Conservation (phyloP, 2,113 vertebrate genomes). For the Hippocampus barbouri region DNA sequence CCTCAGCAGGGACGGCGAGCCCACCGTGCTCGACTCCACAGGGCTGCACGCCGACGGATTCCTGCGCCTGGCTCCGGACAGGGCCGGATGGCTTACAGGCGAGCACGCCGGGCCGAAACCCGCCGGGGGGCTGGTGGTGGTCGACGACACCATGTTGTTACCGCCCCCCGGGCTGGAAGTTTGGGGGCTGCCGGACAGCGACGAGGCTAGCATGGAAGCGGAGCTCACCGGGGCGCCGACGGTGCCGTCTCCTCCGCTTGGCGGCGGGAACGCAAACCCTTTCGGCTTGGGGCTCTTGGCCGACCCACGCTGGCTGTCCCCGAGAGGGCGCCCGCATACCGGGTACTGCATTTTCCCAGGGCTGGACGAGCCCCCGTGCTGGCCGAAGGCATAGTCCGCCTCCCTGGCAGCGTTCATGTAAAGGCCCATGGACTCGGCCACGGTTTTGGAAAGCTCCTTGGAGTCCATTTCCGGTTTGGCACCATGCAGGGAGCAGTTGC, state of each 20-base stretch:
- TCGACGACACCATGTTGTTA: constrained; percentile 87
- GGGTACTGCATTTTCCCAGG: constrained; percentile 83
- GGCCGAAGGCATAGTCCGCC: constrained; percentile 83
- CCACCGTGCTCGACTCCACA: constrained; percentile 81
- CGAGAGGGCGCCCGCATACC: constrained; percentile 76
- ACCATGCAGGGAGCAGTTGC: constrained; percentile 74
- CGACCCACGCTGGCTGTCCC: constrained; percentile 64
- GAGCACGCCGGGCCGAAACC: constrained; percentile 80
- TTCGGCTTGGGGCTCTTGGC: constrained; percentile 68
- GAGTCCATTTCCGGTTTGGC: constrained; percentile 84
- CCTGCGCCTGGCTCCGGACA: constrained; percentile 78
- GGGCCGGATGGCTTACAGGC: constrained; percentile 79
- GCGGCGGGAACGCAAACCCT: constrained; percentile 71
- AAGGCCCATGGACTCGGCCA: constrained; percentile 96
- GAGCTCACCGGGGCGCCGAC: constrained; percentile 64
- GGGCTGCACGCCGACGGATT: constrained; percentile 88
- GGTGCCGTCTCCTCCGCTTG: constrained; percentile 72
- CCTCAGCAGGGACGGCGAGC: constrained; percentile 92
- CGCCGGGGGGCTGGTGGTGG: constrained; percentile 81
- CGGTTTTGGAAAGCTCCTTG: constrained; percentile 93
- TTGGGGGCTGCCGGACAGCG: constrained; percentile 81
- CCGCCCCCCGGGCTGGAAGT: constrained; percentile 72
- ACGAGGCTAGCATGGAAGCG: constrained; percentile 70
- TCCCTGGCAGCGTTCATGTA: constrained; percentile 96
- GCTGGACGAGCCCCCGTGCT: constrained; percentile 75